Conservation (phyloP, 2,888 invertebrate species). For the Pollenia amentaria region DNA sequence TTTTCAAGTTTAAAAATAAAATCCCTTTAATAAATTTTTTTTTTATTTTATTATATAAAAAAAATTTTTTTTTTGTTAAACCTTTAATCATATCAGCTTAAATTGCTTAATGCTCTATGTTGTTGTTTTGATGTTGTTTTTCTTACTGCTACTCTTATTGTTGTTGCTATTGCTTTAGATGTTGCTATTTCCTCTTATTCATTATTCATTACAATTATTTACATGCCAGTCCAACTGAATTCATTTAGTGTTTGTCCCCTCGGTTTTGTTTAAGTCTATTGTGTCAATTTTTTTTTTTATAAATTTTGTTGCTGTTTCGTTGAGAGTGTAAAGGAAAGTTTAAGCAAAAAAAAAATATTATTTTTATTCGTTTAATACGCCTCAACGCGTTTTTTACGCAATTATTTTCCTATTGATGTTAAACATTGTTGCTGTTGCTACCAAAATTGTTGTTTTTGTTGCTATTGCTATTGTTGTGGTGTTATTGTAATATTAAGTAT, state of each 20-base stretch:
- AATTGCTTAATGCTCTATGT: conserved; percentile 67
- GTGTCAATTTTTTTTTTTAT: conserved; percentile 36
- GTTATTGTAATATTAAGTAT: conserved; percentile 43
- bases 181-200: conserved; percentile 41
- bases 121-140: conserved; percentile 40
- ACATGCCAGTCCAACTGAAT: conserved; percentile 39
- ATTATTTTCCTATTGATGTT: conserved; percentile 69
- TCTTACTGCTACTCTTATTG: not conserved
- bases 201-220: conserved; percentile 55
- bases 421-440: conserved; percentile 51
- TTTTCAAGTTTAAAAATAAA: no score
- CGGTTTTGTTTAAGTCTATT: conserved; percentile 42
- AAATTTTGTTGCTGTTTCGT: conserved; percentile 12
- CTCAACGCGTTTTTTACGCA: conserved; percentile 69
- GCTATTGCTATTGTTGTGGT: conserved; percentile 55
- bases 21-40: not conserved
- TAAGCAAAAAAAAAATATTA: not conserved
- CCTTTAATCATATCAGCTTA: conserved; percentile 68
- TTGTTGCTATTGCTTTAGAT: not conserved
- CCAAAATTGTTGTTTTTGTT: conserved; percentile 40
- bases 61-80: conserved; percentile 8
- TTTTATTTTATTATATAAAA: not conserved
- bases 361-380: conserved; percentile 64
- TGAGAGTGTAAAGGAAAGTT: conserved; percentile 11
- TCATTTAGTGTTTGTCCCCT: conserved; percentile 25